These are phyloP conservation scores for Sebastes paucispinis DNA, from an alignment of 2,797 vertebrate species.

Conservation along the genomic window DNA sequence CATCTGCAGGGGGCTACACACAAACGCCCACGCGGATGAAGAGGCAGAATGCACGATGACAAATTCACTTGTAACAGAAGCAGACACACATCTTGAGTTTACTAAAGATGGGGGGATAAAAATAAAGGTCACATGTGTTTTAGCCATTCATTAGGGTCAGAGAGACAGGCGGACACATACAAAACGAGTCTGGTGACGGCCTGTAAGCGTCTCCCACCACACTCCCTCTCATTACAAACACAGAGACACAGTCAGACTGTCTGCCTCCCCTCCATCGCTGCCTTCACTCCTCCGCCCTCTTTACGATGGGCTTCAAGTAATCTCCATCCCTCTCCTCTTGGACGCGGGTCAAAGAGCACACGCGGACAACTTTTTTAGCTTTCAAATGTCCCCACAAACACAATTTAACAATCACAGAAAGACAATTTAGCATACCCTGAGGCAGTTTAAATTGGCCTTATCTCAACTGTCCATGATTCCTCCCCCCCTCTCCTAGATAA, in stretches of 20 bases:
- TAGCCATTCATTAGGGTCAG: constrained; percentile 51
- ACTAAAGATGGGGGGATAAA: constrained; percentile 5
- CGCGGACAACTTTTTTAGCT: not conserved
- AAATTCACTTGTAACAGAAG: constrained; percentile 4
- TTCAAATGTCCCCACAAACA: constrained; percentile 7
- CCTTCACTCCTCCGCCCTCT: constrained; percentile 56
- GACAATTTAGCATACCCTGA: not conserved
- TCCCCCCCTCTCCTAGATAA: not conserved
- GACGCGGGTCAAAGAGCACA: constrained; percentile 23
- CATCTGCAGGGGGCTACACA: constrained; percentile 45
- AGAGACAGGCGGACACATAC: constrained; percentile 26
- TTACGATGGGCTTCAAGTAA: constrained; percentile 59
- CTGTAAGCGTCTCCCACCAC: constrained; percentile 57
- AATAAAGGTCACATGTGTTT: constrained; percentile 44
- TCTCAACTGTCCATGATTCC: constrained; percentile 22
- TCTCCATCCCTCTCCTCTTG: constrained; percentile 27
- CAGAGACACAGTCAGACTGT: constrained; percentile 76
- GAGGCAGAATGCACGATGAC: constrained; percentile 18
- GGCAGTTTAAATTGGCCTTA: constrained; percentile 15
- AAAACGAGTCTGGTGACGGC: constrained; percentile 53
- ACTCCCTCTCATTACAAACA: constrained; percentile 79
- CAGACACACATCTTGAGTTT: constrained; percentile 30
- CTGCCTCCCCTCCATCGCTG: constrained; percentile 61
- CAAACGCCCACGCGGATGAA: not conserved
- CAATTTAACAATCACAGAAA: not conserved